Base-by-base conservation (phyloP, 2,888 invertebrate genomes). In the Stenoptilia bipunctidactyla region DNA sequence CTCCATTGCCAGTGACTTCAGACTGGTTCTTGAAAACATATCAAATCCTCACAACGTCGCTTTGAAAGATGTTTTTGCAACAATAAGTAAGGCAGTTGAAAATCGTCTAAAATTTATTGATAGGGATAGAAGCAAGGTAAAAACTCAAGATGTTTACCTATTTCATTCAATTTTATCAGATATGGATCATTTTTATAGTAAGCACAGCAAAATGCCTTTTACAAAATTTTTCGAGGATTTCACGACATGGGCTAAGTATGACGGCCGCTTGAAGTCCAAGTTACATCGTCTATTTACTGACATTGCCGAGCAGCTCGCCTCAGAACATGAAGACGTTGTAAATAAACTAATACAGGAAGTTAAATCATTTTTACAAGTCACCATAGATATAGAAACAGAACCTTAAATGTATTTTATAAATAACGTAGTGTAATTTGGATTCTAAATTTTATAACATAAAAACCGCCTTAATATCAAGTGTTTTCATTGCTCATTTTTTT, bases 91-190 rank as follows among this genome's bases (percentile, higher is more conserved):
- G 36, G 49, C 58, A 5, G 58, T 72, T 3, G 50, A 60, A 40
- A 47, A 48, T 0, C 60, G 70, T 48, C n/a, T 68, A 1, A 46
- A 52, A 13, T 41, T 49, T 5, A 30, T 61, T 6, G 35, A 48
- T 15, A 43, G 36, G 0, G 47, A 56, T 14, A 45, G 36, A 14
- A 48, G 54, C 8, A 34, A 42, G 1, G 38, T 42, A 2, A 48
- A 53, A 12, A 60, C 58, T 1, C 55, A 55, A 25, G 74, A 77
- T 8, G 53, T 63, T 1, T 50, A 62, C 15, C 42, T 79, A 30
- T 47, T 72, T 0, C 55, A 71, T 34, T 52, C 52, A 0, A 73
- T 77, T 42, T 44, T 79, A 4, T 75, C 76, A 2, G 76, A 79
- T 44, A 49, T 79, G 54, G 77, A 79, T 45, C 60, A 67, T 36